Conservation (phyloP, 2,113 vertebrate genomes). For the Rafetus swinhoei region DNA sequence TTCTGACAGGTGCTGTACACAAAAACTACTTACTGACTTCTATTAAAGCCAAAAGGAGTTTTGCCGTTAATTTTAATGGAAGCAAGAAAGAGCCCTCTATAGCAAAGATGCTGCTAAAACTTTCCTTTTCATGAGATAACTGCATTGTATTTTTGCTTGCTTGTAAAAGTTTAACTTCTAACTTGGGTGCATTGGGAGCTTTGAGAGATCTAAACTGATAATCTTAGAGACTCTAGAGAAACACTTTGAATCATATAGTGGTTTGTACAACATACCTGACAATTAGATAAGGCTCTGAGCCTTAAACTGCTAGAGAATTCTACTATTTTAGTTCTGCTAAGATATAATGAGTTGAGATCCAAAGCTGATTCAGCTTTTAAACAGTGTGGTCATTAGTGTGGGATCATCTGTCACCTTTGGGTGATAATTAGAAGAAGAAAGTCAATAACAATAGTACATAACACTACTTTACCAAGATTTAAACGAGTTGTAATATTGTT, state of each 20-base stretch:
- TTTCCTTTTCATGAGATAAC: background rate
- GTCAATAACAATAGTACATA: conserved; percentile 85
- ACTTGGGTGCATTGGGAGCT: background rate
- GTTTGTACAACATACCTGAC: background rate
- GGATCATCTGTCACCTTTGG: conserved; percentile 85
- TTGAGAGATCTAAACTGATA: background rate
- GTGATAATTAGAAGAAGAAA: conserved; percentile 86
- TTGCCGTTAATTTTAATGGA: background rate
- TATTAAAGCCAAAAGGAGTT: conserved; percentile 7
- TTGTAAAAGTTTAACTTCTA: background rate
- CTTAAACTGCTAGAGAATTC: conserved; percentile 29
- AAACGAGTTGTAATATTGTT: conserved; percentile 84
- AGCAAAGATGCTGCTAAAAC: background rate
- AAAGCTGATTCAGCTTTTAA: conserved; percentile 74
- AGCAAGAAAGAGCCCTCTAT: background rate
- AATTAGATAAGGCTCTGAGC: conserved; percentile 14
- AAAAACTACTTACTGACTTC: background rate
- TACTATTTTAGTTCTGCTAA: conserved; percentile 49
- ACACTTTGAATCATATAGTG: background rate
- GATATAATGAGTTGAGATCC: conserved; percentile 72
- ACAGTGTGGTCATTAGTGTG: conserved; percentile 80
- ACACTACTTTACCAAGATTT: conserved; percentile 84
- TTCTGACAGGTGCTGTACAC: background rate
- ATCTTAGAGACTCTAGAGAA: background rate
- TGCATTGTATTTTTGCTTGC: background rate